Base-by-base conservation (phyloP, 1,140 invertebrate species). In the Cydia splendana region DNA sequence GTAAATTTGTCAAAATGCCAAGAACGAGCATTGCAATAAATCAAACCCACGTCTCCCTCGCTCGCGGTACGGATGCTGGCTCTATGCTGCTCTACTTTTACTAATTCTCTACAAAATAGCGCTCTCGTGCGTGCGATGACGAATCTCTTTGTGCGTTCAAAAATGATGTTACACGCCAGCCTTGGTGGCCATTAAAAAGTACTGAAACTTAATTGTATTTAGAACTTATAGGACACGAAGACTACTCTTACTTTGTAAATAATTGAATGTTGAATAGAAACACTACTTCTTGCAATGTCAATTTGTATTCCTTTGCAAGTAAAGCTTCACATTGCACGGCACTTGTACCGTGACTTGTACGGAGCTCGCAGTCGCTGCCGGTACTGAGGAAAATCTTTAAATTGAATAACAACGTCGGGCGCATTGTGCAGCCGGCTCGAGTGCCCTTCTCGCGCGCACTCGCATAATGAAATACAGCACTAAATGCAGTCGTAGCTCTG, bases 371-470 rank as follows among this genome's bases (percentile, higher is more conserved):
- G 30, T 42, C 13, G 9, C 15, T 75, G 75, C 69, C 48, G 62
- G 71, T 65, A 75, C 73, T 77, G 71, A 76, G 53, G 75, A 62
- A 80, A 77, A 65, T 71, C 73, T 74, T 80, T 53, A 75, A 76
- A 80, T 80, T 77, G 76, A 80, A 77, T 76, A 71, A 71, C 67
- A 71, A 71, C 30, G 30, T 42, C 30, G n/a, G 67, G 30, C 67
- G 67, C 34, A 71, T 71, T 71, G 67, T 71, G 67, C 67, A 71
- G 67, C 67, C 34, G 67, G 30, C 67, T 34, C 67, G 67, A 62
- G 67, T 9, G 67, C 57, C 57, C 57, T 62, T 69, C 62, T 28
- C 62, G 62, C 20, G 62, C 20, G 57, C 57, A 62, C 57, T 62
- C 57, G 57, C 20, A 24, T 62, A 62, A 62, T 75, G 38, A 78